Conservation (phyloP, 92 coral and sea anemone genomes). For the Palythoa grandiflora region DNA sequence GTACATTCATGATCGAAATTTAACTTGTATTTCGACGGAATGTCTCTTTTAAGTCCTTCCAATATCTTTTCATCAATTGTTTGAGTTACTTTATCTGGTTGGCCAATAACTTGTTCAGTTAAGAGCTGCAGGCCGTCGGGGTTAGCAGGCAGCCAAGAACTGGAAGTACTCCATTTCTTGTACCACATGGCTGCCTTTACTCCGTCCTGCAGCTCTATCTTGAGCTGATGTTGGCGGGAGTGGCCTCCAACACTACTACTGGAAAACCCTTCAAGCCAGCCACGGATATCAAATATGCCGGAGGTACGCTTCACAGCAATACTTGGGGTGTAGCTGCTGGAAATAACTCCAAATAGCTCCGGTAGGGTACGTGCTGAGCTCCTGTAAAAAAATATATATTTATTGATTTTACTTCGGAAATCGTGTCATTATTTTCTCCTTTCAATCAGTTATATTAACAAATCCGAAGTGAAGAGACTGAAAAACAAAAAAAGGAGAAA, state of each 20-base stretch:
- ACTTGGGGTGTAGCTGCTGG: neutral
- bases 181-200: constrained; percentile 1
- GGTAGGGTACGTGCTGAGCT: neutral
- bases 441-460: no score
- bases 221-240: neutral
- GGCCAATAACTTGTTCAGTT: neutral
- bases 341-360: neutral
- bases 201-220: neutral
- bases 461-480: no score
- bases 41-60: neutral
- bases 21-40: neutral
- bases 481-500: no score
- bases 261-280: neutral
- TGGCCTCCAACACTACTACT: neutral
- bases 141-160: neutral
- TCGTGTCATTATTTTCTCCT: no score
- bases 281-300: neutral
- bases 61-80: neutral
- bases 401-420: no score
- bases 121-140: neutral
- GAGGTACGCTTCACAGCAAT: neutral
- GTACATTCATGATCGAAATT: neutral
- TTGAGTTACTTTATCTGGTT: neutral
- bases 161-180: constrained; percentile 6
- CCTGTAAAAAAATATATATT: neutral